These are phyloP conservation scores for Glomeris maerens DNA, from an alignment of 1,140 invertebrate species.

Conservation along the genomic window DNA sequence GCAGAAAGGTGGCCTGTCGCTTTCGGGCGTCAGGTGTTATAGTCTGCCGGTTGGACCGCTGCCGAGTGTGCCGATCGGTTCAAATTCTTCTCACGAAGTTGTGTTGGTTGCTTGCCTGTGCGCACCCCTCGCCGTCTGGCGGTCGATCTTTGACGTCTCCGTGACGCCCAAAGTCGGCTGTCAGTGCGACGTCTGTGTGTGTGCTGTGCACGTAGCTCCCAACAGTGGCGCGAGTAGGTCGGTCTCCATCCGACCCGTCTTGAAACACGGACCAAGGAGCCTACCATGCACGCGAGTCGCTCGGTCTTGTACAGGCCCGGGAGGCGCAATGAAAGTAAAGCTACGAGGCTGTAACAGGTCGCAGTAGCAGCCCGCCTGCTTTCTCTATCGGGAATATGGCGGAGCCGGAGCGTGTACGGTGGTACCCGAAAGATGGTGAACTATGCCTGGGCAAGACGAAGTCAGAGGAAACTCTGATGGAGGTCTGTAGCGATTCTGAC, in stretches of 20 bases:
- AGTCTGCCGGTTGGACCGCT: no score
- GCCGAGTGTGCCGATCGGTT: no score
- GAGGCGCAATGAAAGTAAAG: slow-evolving; percentile 52
- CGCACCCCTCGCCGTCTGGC: no score
- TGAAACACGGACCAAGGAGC: slow-evolving; percentile 90
- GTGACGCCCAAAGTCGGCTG: no score
- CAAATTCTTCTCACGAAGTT: no score
- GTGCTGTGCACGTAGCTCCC: no score
- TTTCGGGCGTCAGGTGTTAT: no score
- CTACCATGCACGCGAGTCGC: slow-evolving; percentile 67
- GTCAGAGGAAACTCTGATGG: slow-evolving; percentile 77
- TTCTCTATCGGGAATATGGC: slow-evolving; percentile 37
- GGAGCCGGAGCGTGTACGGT: slow-evolving; percentile 55
- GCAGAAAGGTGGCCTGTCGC: no score
- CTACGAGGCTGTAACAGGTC: slow-evolving; percentile 22
- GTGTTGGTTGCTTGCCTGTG: no score
- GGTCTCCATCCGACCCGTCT: slow-evolving; percentile 64
- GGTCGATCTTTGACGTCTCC: no score
- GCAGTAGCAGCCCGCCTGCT: slow-evolving; percentile 36
- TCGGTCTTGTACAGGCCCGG: no score
- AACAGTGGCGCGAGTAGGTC: slow-evolving; percentile 41
- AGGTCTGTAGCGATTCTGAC: slow-evolving; percentile 74
- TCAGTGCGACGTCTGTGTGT: no score
- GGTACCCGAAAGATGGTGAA: slow-evolving; percentile 82
- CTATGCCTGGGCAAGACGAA: slow-evolving; percentile 75